Percentiles rank a stretch among this genome's conserved stretches.
Conservation (phyloP, 1,140 invertebrate genomes). For the Neodiprion lecontei region DNA sequence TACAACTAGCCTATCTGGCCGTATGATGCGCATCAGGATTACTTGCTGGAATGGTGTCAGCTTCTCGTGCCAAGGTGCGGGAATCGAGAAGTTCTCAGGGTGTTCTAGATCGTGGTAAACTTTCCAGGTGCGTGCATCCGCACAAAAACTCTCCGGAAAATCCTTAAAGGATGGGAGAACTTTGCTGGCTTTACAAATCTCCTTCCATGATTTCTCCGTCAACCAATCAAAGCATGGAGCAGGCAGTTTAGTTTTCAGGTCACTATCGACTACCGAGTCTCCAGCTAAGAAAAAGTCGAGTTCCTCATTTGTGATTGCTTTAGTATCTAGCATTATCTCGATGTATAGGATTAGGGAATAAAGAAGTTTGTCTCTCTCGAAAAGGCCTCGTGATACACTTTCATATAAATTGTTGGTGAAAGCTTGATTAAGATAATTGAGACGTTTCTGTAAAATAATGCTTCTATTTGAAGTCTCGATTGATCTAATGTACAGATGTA, state of each 20-base stretch:
- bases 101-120: conserved; percentile 60
- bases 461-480: conserved; percentile 71
- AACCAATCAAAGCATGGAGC: conserved; percentile 67
- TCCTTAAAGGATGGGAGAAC: conserved; percentile 59
- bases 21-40: conserved; percentile 65
- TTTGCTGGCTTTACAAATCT: conserved; percentile 65
- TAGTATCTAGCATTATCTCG: conserved; percentile 55
- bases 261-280: conserved; percentile 44
- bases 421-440: conserved; percentile 65
- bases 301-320: conserved; percentile 65
- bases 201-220: conserved; percentile 66
- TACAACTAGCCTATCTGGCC: conserved; percentile 66
- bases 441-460: conserved; percentile 60
- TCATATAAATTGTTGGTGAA: conserved; percentile 71
- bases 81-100: conserved; percentile 38
- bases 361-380: conserved; percentile 75
- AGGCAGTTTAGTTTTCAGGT: conserved; percentile 58
- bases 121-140: conserved; percentile 63
- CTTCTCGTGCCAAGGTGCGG: conserved; percentile 59
- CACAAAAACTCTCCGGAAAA: conserved; percentile 45
- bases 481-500: conserved; percentile 69
- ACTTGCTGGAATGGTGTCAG: conserved; percentile 68
- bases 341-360: conserved; percentile 73
- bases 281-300: conserved; percentile 68
- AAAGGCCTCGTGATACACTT: conserved; percentile 72